These are phyloP conservation scores for Carterocephalus palaemon DNA, from an alignment of 2,888 invertebrate species.

Conservation along the genomic window DNA sequence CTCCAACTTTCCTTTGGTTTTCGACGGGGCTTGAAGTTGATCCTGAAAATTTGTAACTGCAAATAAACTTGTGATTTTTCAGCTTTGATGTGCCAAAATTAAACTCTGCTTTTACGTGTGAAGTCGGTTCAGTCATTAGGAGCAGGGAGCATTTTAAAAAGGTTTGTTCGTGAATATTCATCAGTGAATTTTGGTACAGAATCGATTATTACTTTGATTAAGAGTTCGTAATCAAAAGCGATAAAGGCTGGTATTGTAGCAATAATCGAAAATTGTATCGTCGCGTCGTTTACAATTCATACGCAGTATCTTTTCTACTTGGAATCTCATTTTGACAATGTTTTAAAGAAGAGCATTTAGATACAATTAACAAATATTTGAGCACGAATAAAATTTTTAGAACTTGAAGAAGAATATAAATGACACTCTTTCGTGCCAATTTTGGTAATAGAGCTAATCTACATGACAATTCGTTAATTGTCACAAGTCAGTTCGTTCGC, in stretches of 20 bases:
- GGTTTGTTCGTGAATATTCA: constrained; percentile 41
- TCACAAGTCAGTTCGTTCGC: constrained; percentile 19
- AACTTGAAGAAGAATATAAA: too few species aligned
- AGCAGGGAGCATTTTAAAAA: constrained; percentile 38
- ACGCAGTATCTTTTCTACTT: too few species aligned
- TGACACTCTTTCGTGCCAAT: too few species aligned
- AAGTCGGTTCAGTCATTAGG: constrained; percentile 44
- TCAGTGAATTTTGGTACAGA: constrained; percentile 29
- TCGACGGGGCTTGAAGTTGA: constrained; percentile 65
- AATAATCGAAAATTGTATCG: too few species aligned
- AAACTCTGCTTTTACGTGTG: constrained; percentile 41
- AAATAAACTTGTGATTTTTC: constrained; percentile 62
- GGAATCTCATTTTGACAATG: too few species aligned
- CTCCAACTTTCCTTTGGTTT: constrained; percentile 67
- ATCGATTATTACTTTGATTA: constrained; percentile 1
- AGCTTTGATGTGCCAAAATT: constrained; percentile 64
- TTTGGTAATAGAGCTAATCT: constrained; percentile 11
- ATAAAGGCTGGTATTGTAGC: too few species aligned
- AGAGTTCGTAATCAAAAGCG: neutral
- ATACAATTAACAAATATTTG: too few species aligned
- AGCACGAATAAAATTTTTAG: too few species aligned
- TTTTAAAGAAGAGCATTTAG: too few species aligned
- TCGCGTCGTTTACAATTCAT: too few species aligned
- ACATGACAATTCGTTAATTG: constrained; percentile 21
- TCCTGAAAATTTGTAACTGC: constrained; percentile 58